Base-by-base conservation (phyloP, 2,113 vertebrate genomes). In the Spea multiplicata region DNA sequence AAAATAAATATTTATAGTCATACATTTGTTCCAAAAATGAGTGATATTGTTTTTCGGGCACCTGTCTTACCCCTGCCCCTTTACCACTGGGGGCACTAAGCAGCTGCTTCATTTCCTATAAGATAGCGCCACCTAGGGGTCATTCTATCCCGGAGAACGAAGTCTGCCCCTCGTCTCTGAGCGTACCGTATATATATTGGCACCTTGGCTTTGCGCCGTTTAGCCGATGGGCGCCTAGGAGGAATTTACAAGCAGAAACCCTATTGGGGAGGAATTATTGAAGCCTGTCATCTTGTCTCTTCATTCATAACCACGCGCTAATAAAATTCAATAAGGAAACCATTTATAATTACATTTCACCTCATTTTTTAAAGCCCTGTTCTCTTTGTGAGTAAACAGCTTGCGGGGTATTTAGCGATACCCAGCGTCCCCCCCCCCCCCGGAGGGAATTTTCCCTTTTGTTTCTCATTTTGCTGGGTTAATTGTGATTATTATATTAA, bases 311-410 rank as follows among this genome's bases (percentile, higher is more conserved):
- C 68, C 50, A 4, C 68, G 7, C 69, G 52, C 70, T 61, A 68
- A 4, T 53, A 46, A 64, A 30, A 30, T 79, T 57, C 66, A 48
- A 73, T 79, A 79, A 73, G 73, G 65, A 79, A 79, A 44, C 76
- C 69, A 72, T 66, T 78, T 79, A 66, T 79, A 79, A 79, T 79
- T 79, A 79, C 76, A 79, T 79, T 73, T 79, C 69, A 79, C 66
- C 66, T 79, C 70, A 7, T 47, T 55, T 59, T 72, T 47, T 46
- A 64, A 46, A 30, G 50, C 48, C 44, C 7, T 45, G 44, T 66
- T 79, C 67, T 66, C 53, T 76, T 76, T 76, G 70, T 55, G 50
- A 71, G 76, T 79, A 79, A 78, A 79, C 76, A 79, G 76, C 76
- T 55, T 44, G 75, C 8, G 76, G 76, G 76, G 62, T 73, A 50